Conservation (phyloP, 2,113 vertebrate species). For the Aptenodytes forsteri region DNA sequence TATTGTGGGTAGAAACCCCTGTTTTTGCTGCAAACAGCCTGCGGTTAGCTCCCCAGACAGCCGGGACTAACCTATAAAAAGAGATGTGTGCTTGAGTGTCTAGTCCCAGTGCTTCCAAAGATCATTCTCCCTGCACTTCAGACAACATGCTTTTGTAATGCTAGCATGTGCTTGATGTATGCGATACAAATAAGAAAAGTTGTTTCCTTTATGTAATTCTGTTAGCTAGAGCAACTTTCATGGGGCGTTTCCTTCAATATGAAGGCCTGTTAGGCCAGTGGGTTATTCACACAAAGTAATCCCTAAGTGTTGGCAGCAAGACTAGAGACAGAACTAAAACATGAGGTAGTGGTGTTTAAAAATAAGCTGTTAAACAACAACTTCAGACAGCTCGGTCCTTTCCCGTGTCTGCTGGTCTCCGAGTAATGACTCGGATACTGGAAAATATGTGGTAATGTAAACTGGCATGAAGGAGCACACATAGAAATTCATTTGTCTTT, state of each 20-base stretch:
- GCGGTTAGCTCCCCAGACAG: not conserved
- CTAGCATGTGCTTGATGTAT: not conserved
- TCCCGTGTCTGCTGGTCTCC: not conserved
- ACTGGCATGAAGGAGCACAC: not conserved
- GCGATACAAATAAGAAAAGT: not conserved
- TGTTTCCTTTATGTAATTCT: not conserved
- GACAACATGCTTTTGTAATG: not conserved
- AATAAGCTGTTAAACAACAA: not conserved
- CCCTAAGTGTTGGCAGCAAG: not conserved
- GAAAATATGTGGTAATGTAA: constrained; percentile 19
- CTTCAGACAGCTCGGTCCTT: not conserved
- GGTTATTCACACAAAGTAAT: not conserved
- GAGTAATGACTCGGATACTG: not conserved
- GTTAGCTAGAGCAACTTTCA: not conserved
- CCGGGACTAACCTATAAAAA: not conserved
- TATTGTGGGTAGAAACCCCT: not conserved
- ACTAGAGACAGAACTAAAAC: not conserved
- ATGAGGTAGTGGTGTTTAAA: not conserved
- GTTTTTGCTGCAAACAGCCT: not conserved
- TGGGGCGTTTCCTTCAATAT: not conserved
- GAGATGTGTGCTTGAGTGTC: not conserved
- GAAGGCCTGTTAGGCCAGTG: not conserved
- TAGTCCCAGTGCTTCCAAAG: not conserved
- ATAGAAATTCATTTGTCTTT: not conserved
- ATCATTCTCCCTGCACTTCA: not conserved